These are phyloP conservation scores for Danio rerio DNA, from an alignment of 2,113 vertebrate species.

Conservation along the genomic window GRCz12tu NC_133192.1:45282001-45282500, in stretches of 20 bases:
- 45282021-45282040: constrained; percentile 65
- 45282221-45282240: constrained; percentile 28
- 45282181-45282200: constrained; percentile 53
- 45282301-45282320: neutral
- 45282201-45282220: constrained; percentile 42
- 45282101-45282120: constrained; percentile 75
- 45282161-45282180: constrained; percentile 68
- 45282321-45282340: neutral
- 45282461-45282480: constrained; percentile 56
- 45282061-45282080: constrained; percentile 66
- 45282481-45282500: constrained; percentile 69
- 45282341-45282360: neutral
- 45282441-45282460: too few relatives aligned
- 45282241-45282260: constrained; percentile 8
- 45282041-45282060: constrained; percentile 66
- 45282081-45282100: constrained; percentile 81
- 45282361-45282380: neutral
- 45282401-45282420: constrained; percentile 56
- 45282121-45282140: constrained; percentile 79
- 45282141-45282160: constrained; percentile 68
- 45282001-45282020: constrained; percentile 72
- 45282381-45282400: neutral
- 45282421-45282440: constrained; percentile 54
- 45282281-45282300: constrained; percentile 8
- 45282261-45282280: neutral